phyloP scores from a whole-genome alignment of 1,140 invertebrate species.

The Ips nitidus region DNA sequence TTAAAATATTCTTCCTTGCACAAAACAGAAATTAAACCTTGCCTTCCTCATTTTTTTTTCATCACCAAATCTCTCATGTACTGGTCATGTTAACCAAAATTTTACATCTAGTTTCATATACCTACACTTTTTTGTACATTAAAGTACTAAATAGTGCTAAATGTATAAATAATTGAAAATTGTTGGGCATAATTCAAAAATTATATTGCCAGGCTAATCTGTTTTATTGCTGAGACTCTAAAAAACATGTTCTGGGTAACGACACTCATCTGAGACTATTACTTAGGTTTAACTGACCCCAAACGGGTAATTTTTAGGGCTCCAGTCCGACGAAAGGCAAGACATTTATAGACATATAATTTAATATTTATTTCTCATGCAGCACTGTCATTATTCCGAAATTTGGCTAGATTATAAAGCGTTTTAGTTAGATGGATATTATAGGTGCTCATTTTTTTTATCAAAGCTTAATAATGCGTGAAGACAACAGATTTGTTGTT shows the following conservation, averaged over 20 bases:
- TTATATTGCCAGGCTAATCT: no score
- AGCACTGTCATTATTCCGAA: slow-evolving; percentile 7
- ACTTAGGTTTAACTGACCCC: not conserved
- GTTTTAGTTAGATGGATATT: not conserved
- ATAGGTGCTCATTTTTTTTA: not conserved
- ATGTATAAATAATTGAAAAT: not conserved
- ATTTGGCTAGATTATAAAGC: not conserved
- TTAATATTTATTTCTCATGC: slow-evolving; percentile 1
- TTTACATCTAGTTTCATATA: no score
- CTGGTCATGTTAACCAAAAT: no score
- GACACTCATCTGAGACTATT: not conserved
- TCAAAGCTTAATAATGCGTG: not conserved
- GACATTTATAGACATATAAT: slow-evolving; percentile 12
- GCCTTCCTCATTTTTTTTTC: no score
- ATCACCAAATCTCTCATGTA: no score
- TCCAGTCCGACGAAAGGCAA: slow-evolving; percentile 7
- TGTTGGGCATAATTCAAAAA: not conserved
- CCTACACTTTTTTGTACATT: no score
- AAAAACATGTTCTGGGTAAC: not conserved
- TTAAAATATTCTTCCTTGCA: no score
- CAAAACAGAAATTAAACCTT: no score
- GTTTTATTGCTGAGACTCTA: no score
- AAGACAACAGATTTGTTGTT: not conserved
- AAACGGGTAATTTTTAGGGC: not conserved
- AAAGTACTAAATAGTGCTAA: not conserved